Evolutionary conservation across 2,113 vertebrate genomes (phyloP).

Genomic region (Myiozetetes cayanensis): DNA sequence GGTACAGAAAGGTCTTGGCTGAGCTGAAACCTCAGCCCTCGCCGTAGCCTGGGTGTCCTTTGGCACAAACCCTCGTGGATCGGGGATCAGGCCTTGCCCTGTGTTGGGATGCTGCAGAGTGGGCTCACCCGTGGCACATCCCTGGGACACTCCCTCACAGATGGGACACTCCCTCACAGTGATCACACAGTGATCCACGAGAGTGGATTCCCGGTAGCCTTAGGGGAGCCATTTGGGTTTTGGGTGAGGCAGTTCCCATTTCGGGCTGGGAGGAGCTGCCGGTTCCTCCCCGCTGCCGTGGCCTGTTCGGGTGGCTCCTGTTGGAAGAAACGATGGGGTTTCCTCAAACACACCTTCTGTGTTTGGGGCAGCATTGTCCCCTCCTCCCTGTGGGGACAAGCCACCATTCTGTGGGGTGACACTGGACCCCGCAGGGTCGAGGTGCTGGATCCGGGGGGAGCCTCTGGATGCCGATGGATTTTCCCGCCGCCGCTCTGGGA

Average conservation of each 20-base stretch:
- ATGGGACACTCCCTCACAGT: neutral
- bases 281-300: fast-evolving
- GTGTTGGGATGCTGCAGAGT: fast-evolving
- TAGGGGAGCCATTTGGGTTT: neutral
- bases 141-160: neutral
- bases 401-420: fast-evolving
- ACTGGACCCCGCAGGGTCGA: fast-evolving
- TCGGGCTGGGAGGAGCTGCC: neutral
- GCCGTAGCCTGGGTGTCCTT: fast-evolving
- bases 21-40: neutral
- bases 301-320: neutral
- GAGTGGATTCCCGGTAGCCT: neutral
- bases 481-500: fast-evolving
- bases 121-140: neutral
- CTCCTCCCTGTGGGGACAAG: too few species aligned
- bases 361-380: too few species aligned
- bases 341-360: fast-evolving
- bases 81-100: fast-evolving
- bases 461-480: fast-evolving
- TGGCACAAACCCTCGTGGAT: neutral
- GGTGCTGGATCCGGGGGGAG: neutral
- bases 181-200: neutral
- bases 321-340: fast-evolving
- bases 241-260: neutral
- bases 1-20: neutral